phyloP scores from a whole-genome alignment of 1,140 invertebrate genomes.

The Caenorhabditis latens region DNA sequence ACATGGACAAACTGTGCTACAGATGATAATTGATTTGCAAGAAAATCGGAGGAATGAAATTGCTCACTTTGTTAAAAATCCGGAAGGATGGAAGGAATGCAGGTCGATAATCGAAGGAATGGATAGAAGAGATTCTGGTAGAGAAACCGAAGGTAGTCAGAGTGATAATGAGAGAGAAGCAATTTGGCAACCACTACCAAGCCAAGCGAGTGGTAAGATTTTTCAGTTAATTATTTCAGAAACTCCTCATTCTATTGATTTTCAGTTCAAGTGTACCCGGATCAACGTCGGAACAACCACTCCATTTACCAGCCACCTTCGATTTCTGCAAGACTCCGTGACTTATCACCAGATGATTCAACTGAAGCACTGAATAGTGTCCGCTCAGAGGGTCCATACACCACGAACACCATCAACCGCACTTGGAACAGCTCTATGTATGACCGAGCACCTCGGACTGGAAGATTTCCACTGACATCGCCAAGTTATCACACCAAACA shows the following conservation, averaged over 20 bases:
- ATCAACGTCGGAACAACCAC: slow-evolving; percentile 23
- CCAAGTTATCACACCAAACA: slow-evolving; percentile 64
- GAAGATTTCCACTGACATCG: slow-evolving; percentile 63
- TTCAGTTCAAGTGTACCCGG: slow-evolving; percentile 42
- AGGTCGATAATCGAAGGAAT: slow-evolving; percentile 77
- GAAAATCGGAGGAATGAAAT: slow-evolving; percentile 89
- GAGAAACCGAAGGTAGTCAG: slow-evolving; percentile 49
- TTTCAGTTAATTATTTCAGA: neutral
- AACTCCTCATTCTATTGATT: neutral
- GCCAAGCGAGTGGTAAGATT: slow-evolving; percentile 14
- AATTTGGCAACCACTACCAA: slow-evolving; percentile 57
- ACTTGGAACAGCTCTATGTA: slow-evolving; percentile 50
- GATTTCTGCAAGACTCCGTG: slow-evolving; percentile 52
- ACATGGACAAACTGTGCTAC: slow-evolving; percentile 87
- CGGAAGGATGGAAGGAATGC: slow-evolving; percentile 67
- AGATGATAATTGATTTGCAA: slow-evolving; percentile 88
- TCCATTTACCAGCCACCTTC: slow-evolving; percentile 61
- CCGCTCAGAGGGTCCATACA: slow-evolving; percentile 8
- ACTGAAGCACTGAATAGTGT: slow-evolving; percentile 35
- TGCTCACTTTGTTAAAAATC: slow-evolving; percentile 87
- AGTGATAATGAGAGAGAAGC: slow-evolving; percentile 55
- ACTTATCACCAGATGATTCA: slow-evolving; percentile 35
- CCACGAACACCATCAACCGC: slow-evolving; percentile 23
- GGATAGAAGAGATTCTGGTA: slow-evolving; percentile 49
- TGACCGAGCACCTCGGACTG: neutral